Base-by-base conservation (phyloP, 1,140 invertebrate species). In the Lysiphlebus fabarum region DNA sequence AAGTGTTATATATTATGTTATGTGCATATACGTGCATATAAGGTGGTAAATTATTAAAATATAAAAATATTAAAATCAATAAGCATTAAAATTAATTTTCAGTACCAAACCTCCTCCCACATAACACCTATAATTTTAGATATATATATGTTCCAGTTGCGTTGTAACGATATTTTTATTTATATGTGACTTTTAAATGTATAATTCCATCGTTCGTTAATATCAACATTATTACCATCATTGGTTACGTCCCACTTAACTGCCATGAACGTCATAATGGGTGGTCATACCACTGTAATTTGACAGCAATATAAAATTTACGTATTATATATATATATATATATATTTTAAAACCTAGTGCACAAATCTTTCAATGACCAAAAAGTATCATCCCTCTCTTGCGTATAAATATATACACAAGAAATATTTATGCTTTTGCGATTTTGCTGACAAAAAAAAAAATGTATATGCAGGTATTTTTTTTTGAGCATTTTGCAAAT, bases 61-160 rank as follows among this genome's bases (percentile, higher is more conserved):
- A n/a, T n/a, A n/a, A n/a, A n/a, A 61, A 61, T 62, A 54, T 61
- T 56, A 64, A 61, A 64, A 64, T 64, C 63, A 64, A 64, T 64
- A 61, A 61, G 43, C 56, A 61, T 64, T 62, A 64, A 64, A 56
- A 62, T 64, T 61, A 64, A 61, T 26, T 4, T 26, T 1, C 17
- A 26, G 17, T 26, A 26, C 17, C 55, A 61, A 42, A 56, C 56
- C 54, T 55, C 2, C 17, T 17, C 2, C 33, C 12, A 55, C 10
- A 41, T 59, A 61, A 58, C 55, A 61, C 50, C 53, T 64, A 58
- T 59, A 61, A 61, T 64, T 60, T 61, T 41, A 55, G 42, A 6
- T 36, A 17, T 48, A 41, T 43, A 54, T 41, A 45, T 14, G n/a
- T 33, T 26, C 44, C 7, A 6, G 50, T 51, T 49, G 10, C 14